Conservation (phyloP, 2,888 invertebrate genomes). For the Euproctis similis region DNA sequence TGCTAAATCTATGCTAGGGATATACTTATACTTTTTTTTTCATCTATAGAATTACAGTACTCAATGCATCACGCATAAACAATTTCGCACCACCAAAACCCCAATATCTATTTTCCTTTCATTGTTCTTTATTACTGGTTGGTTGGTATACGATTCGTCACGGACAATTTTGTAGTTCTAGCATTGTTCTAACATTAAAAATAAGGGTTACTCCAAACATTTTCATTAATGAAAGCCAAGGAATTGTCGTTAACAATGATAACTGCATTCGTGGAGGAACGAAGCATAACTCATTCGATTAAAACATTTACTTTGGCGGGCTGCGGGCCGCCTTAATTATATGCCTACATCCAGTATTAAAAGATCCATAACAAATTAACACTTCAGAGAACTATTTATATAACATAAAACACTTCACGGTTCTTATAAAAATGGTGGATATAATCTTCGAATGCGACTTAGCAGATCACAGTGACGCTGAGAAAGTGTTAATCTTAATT, state of each 20-base stretch:
- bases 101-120: constrained; percentile 10
- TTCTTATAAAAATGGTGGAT: constrained; percentile 21
- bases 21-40: no score
- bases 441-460: constrained; percentile 32
- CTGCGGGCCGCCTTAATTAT: constrained; percentile 59
- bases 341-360: constrained; percentile 20
- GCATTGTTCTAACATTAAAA: constrained; percentile 21
- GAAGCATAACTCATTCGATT: constrained; percentile 72
- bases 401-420: constrained; percentile 8
- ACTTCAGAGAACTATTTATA: no score
- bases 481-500: constrained; percentile 63
- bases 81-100: constrained; percentile 11
- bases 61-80: constrained; percentile 22
- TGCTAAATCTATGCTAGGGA: no score
- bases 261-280: constrained; percentile 55
- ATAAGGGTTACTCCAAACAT: constrained; percentile 41
- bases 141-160: constrained; percentile 35
- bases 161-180: constrained; percentile 35
- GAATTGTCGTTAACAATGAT: constrained; percentile 50
- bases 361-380: constrained; percentile 16
- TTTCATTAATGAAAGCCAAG: constrained; percentile 46
- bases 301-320: constrained; percentile 37
- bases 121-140: no score
- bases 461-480: constrained; percentile 41
- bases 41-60: no score